Evolutionary conservation across 2,113 vertebrate species (phyloP), one percentile per base, ranked within the genome.

Genomic region (Eolophus roseicapilla): DNA sequence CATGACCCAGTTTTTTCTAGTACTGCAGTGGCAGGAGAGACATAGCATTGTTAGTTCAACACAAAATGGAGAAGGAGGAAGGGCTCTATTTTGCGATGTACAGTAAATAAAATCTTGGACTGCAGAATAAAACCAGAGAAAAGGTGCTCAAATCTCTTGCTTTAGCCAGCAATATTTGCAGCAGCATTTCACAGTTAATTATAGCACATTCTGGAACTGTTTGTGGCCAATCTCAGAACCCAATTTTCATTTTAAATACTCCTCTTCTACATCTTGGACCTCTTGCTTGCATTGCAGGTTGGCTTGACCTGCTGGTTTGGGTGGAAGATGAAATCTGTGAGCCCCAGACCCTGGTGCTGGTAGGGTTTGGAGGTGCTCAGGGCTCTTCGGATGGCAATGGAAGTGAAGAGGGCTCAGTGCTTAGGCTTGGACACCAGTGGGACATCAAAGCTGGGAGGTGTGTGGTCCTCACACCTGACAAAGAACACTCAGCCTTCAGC

Each of bases 1-100:
- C 73, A 89, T 95, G 94, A 97, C 93, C 89, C 94, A 97, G 59
- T 77, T 96, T 95, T 85, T 94, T 62, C 82, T 93, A 74, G 88
- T 86, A 90, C 74, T 88, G 83, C 75, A 94, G 82, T 3, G 33
- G 86, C 80, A 75, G 84, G 69, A 75, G 71, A 89, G 93, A 88
- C 80, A 79, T 88, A 85, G 92, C 87, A 94, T 82, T 97, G 92
- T 90, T 92, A 90, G 95, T 95, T 95, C 91, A 43, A 77, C 76
- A 49, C 35, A 21, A 91, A 94, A 92, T 83, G 78, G 68, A 74
- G 83, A 94, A 95, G 95, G 75, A 64, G 83, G 47, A 73, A 95
- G 89, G 84, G 71, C 70, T 88, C 69, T 39, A 9, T 92, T 95
- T 93, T 74, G 74, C 59, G 47, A 92, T 25, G 43, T 91, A 92